A percentile compares a stretch with the other conserved stretches of the same genome.
Conservation (phyloP, 2,113 vertebrate genomes). For the Oreotrochilus melanogaster region DNA sequence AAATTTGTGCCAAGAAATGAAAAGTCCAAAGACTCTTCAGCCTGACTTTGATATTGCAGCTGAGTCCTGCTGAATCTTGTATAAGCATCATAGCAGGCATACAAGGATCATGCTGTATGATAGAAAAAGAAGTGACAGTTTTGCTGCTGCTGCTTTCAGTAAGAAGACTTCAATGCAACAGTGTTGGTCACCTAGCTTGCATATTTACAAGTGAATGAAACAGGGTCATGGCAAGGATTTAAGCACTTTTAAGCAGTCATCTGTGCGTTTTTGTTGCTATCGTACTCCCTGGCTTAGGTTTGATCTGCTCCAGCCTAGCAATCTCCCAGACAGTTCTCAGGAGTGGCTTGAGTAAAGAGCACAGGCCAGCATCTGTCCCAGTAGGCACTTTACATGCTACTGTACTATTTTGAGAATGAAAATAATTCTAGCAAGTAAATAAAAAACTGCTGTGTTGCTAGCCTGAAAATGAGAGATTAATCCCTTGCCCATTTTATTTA, state of each 20-base stretch:
- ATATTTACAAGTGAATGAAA: not conserved
- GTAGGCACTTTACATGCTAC: not conserved
- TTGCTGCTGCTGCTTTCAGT: not conserved
- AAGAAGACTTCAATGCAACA: not conserved
- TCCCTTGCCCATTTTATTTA: not conserved
- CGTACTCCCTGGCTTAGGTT: not conserved
- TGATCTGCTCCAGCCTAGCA: not conserved
- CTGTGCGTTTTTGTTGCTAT: not conserved
- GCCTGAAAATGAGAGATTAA: not conserved
- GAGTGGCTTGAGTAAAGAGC: not conserved
- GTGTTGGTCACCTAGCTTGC: not conserved
- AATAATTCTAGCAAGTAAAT: not conserved
- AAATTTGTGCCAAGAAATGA: not conserved
- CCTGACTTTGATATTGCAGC: not conserved
- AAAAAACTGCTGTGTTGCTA: not conserved
- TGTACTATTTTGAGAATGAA: not conserved
- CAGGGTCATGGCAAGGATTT: not conserved
- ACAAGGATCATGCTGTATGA: too few species aligned
- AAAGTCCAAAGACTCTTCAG: not conserved
- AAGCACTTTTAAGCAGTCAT: not conserved
- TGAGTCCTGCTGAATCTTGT: not conserved
- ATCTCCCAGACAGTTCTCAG: not conserved
- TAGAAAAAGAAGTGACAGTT: not conserved
- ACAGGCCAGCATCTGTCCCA: not conserved
- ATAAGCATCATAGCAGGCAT: not conserved